Percentiles rank a stretch among this genome's conserved stretches.
Evolutionary conservation across 2,113 vertebrate species (phyloP).

Genomic region (Tyrannus savana): DNA sequence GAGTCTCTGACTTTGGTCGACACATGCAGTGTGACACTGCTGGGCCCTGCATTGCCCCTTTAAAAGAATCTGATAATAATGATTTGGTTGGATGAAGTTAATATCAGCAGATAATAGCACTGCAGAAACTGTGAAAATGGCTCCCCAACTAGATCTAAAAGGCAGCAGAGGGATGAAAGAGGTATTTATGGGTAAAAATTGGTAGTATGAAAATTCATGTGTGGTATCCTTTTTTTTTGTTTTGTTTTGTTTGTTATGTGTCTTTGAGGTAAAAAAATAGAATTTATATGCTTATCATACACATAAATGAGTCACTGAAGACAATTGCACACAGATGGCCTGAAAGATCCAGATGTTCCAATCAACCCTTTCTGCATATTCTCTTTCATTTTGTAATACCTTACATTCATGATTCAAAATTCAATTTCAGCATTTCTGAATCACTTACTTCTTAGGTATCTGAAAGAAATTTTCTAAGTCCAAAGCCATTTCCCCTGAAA

Average conservation of each 20-base stretch:
- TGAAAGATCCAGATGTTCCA: not conserved
- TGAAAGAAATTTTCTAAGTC: not conserved
- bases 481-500: not conserved
- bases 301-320: not conserved
- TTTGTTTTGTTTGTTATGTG: not conserved
- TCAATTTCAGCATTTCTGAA: not conserved
- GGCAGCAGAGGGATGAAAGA: not conserved
- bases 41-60: accelerated
- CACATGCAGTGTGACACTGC: not conserved
- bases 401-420: not conserved
- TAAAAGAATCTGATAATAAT: not conserved
- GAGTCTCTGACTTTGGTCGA: not conserved
- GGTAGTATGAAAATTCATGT: not conserved
- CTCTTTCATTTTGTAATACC: not conserved
- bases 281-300: not conserved
- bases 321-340: not conserved
- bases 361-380: not conserved
- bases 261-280: not conserved
- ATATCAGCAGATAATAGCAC: not conserved
- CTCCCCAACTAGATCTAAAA: not conserved
- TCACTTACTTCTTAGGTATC: not conserved
- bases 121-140: not conserved
- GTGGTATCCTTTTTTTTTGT: not conserved
- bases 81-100: not conserved
- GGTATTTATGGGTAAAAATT: not conserved